Percentiles rank a stretch among this genome's conserved stretches.
Evolutionary conservation across 2,888 invertebrate genomes (phyloP).

Genomic region (Drosophila barbarae): DNA sequence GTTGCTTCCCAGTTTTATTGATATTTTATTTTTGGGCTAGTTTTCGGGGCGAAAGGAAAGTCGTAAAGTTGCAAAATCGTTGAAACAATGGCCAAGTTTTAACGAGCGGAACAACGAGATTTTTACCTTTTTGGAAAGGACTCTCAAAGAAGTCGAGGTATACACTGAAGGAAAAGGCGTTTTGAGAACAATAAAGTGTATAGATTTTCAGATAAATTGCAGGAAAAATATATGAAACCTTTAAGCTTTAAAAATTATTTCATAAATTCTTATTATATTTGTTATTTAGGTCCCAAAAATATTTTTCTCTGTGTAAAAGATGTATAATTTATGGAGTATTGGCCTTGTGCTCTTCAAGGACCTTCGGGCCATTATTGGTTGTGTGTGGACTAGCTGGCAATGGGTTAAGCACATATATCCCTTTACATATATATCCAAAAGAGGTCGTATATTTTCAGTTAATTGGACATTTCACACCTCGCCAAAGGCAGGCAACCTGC

Average conservation of each 20-base stretch:
- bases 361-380: conserved; percentile 65
- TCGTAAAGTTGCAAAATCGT: conserved; percentile 75
- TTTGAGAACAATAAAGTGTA: fast-evolving
- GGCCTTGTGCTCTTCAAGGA: conserved; percentile 54
- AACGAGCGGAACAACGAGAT: conserved; percentile 54
- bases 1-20: conserved; percentile 69
- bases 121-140: conserved; percentile 27
- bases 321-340: conserved; percentile 19
- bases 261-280: no score
- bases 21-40: conserved; percentile 62
- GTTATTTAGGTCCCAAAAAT: not conserved
- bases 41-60: conserved; percentile 56
- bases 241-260: not conserved
- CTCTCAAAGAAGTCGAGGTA: conserved; percentile 1
- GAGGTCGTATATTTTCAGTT: conserved; percentile 76
- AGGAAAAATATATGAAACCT: not conserved
- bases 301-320: not conserved
- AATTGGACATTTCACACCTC: conserved; percentile 78
- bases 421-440: not conserved
- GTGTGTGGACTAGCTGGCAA: conserved; percentile 36
- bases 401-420: conserved; percentile 50
- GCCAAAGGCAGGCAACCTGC: conserved; percentile 8
- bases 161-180: not conserved
- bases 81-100: conserved; percentile 72
- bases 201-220: not conserved